Percentiles rank a stretch among this genome's conserved stretches.
phyloP scores from a whole-genome alignment of 2,113 vertebrate species.

The Hemiscyllium ocellatum region DNA sequence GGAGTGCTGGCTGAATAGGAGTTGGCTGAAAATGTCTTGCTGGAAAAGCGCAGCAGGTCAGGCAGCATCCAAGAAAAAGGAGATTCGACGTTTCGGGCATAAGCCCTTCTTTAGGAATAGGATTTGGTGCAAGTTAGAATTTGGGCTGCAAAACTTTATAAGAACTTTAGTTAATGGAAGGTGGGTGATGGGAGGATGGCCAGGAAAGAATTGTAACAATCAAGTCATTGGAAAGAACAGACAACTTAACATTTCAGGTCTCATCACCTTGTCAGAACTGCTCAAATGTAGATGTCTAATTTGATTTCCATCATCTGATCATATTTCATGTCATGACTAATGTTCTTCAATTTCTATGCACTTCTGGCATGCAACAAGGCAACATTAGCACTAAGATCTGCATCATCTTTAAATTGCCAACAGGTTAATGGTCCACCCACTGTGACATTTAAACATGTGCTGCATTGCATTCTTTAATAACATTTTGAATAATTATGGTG shows the following conservation, averaged over 20 bases:
- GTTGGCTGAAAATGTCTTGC: too few relatives aligned
- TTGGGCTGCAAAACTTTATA: neutral
- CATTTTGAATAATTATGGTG: neutral
- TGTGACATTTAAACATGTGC: slow-evolving; percentile 22
- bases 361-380: neutral
- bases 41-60: too few relatives aligned
- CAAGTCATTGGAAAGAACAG: neutral
- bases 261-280: neutral
- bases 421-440: slow-evolving; percentile 5
- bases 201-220: neutral
- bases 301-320: neutral
- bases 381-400: neutral
- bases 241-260: neutral
- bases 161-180: neutral
- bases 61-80: too few relatives aligned
- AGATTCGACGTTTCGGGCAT: too few relatives aligned
- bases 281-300: neutral
- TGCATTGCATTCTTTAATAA: slow-evolving; percentile 1
- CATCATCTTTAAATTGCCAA: slow-evolving; percentile 6
- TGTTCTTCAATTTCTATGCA: neutral
- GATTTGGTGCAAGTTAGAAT: neutral
- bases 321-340: slow-evolving; percentile 22
- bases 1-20: neutral
- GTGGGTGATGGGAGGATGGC: neutral
- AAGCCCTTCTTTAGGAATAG: too few relatives aligned